These are phyloP conservation scores for Acanthiza pusilla DNA, from an alignment of 2,797 vertebrate species.

Conservation along the genomic window DNA sequence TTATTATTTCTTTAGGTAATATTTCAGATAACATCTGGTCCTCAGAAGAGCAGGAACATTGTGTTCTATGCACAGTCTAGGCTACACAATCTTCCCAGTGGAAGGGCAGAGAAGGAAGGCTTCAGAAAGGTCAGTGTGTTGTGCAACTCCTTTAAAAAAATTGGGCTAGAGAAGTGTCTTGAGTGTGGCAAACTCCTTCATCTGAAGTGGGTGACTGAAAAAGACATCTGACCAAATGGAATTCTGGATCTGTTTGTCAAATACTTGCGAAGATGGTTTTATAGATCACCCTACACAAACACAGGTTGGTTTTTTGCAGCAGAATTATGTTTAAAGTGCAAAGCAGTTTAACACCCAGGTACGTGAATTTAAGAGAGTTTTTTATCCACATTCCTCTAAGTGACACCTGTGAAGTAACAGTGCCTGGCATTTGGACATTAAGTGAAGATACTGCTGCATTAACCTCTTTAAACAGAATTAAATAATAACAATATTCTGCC, in stretches of 20 bases:
- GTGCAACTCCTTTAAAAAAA: not conserved
- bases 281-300: not conserved
- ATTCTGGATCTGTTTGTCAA: not conserved
- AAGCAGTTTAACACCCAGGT: not conserved
- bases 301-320: not conserved
- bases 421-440: not conserved
- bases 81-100: not conserved
- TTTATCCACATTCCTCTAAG: not conserved
- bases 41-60: not conserved
- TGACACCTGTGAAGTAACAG: not conserved
- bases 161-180: not conserved
- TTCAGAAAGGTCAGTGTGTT: not conserved
- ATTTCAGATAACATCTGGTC: not conserved
- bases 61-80: not conserved
- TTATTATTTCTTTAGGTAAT: not conserved
- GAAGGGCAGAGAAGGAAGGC: not conserved
- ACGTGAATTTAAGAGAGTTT: not conserved
- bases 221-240: not conserved
- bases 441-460: not conserved
- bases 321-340: not conserved
- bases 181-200: not conserved
- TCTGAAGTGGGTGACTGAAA: not conserved
- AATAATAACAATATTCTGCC: not conserved
- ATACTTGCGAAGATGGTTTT: not conserved
- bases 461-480: not conserved